Percentiles rank a stretch among this genome's conserved stretches.
Conservation (phyloP, 92 coral and sea anemone species). For the Epizoanthus fatuus region DNA sequence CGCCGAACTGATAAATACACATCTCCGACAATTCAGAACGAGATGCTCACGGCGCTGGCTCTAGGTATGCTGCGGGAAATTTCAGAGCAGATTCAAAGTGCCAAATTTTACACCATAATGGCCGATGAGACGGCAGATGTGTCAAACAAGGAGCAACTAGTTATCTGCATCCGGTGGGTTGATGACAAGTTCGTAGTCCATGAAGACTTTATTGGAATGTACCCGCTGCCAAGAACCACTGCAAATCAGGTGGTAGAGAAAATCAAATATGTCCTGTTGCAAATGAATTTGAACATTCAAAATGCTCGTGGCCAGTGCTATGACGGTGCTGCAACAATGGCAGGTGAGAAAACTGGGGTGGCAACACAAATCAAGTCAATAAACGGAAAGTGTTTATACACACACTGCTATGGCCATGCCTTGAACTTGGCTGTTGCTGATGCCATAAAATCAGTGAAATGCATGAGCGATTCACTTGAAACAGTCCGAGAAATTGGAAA, state of each 20-base stretch:
- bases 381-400: constrained; percentile 59
- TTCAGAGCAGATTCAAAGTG: constrained; percentile 37
- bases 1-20: constrained; percentile 51
- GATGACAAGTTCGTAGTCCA: constrained; percentile 51
- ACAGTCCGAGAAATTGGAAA: constrained; percentile 68
- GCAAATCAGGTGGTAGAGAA: constrained; percentile 37
- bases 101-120: constrained; percentile 60
- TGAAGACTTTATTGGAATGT: constrained; percentile 66
- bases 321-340: neutral
- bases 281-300: constrained; percentile 39
- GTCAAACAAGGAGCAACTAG: constrained; percentile 68
- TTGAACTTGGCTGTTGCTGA: constrained; percentile 62
- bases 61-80: constrained; percentile 43
- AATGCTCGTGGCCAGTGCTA: constrained; percentile 68
- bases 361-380: constrained; percentile 60
- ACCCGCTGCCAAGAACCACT: constrained; percentile 46
- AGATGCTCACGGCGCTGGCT: constrained; percentile 55
- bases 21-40: constrained; percentile 66
- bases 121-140: constrained; percentile 73
- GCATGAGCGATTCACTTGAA: constrained; percentile 61
- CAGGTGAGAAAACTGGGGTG: constrained; percentile 61
- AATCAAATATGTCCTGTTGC: constrained; percentile 30
- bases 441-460: constrained; percentile 54
- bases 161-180: constrained; percentile 67
- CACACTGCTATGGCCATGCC: constrained; percentile 69